Evolutionary conservation across 2,888 invertebrate species (phyloP), one percentile per base, ranked within the genome.

Genomic region (Therioaphis trifolii): DNA sequence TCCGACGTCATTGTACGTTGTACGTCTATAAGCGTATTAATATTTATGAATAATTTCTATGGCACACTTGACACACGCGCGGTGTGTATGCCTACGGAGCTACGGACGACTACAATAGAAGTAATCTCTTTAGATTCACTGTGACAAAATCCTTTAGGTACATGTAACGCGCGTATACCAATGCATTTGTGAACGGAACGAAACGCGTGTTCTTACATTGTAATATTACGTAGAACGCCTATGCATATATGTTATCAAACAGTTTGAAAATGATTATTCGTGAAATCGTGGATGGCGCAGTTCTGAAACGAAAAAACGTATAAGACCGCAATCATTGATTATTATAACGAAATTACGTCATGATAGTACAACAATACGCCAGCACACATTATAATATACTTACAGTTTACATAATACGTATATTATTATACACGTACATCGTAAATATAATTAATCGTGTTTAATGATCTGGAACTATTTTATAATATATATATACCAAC

Each of bases 41-140:
- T 77, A 77, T 77, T 49, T 66, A 77, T 66, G 77, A 49, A 66
- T 49, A 66, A n/a, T 46, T 63, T 63, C 14, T 29, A 63, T 46
- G n/a, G 29, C 46, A 11, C 24, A 15, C 40, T 71, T 12, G 49
- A 46, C 71, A 49, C 71, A 18, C 35, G 43, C 43, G 18, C 49
- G 11, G 46, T 11, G 14, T 40, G 15, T 27, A n/a, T 46, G 58
- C 40, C 35, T 52, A 40, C 12, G 9, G n/a, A 24, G 43, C 15
- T 24, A 21, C 18, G 61, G 27, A 61, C 43, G 40, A 24, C 24
- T 58, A 75, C 46, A 76, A 76, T 76, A 46, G 63, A 46, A 76
- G 29, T 63, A 46, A 27, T 76, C 63, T 61, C 43, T 29, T 63
- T 63, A 63, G n/a, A 46, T 46, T 76, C n/a, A n/a, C n/a, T n/a